Base-by-base conservation (phyloP, 2,888 invertebrate species). In the Polymixis flavicincta region DNA sequence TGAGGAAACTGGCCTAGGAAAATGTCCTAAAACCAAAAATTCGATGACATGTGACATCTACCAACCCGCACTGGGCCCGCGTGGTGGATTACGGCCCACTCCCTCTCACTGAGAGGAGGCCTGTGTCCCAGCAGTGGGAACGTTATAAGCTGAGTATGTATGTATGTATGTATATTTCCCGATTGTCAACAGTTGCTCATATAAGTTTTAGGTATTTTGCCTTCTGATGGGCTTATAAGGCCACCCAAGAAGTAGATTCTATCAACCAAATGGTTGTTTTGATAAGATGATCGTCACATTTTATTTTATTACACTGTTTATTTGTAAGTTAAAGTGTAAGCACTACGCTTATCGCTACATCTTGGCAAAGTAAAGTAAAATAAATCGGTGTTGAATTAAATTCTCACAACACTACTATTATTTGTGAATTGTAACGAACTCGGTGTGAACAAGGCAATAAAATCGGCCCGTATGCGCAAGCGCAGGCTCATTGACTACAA, bases 401-500 rank as follows among this genome's bases (percentile, higher is more conserved):
- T 84, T 79, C 66, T 63, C 81, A 70, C 80, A 80, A 45, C 52
- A 59, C 48, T 48, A 83, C 61, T 54, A 80, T 84, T 64, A 83
- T 83, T 80, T 83, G 79, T 69, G 52, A 59, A 69, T 48, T 61
- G 65, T 70, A 78, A 63, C 68, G 59, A 67, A 67, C 59, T 61
- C 57, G 63, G 76, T 84, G 84, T 84, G 84, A 86, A 84, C 84
- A 67, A 68, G 60, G 71, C 63, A 69, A 86, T 84, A 77, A 86
- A 84, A 83, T 79, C 64, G 17, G 17, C 25, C 45, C 28, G 32
- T 54, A 32, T 79, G 72, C 78, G 67, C 79, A 71, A 32, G 32
- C 54, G 69, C 70, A 45, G 57, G 25, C 55, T 71, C 50, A 63
- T 54, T 73, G 70, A 59, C 57, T 77, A 72, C 74, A 61, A 71